These are phyloP conservation scores for Alces alces DNA, from an alignment of 2,113 vertebrate species.

Conservation along the genomic window DNA sequence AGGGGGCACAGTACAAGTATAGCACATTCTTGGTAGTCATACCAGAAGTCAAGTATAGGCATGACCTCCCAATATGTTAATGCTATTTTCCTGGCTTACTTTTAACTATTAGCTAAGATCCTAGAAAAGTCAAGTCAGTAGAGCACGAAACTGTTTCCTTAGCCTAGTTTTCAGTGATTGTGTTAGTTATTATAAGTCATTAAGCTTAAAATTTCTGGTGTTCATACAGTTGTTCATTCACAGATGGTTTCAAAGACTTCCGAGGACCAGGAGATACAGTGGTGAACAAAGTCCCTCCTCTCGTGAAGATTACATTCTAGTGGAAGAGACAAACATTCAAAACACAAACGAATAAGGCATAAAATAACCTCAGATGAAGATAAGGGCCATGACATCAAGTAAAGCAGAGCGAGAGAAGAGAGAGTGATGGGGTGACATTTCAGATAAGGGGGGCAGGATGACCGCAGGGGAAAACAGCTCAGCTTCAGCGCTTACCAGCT, in stretches of 20 bases:
- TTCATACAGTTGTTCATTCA: background rate
- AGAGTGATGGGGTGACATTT: background rate
- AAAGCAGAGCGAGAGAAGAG: background rate
- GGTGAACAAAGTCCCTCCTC: background rate
- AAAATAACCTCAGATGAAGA: background rate
- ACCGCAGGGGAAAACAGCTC: background rate
- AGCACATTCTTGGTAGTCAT: background rate
- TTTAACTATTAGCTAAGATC: background rate
- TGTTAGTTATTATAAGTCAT: background rate
- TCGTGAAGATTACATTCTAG: background rate
- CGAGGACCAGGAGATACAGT: background rate
- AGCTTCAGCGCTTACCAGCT: background rate
- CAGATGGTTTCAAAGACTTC: background rate
- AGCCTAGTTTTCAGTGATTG: background rate
- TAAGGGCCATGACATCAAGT: background rate
- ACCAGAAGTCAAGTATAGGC: background rate
- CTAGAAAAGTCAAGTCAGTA: background rate
- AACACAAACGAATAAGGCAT: background rate
- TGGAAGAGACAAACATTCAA: background rate
- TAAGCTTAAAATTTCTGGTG: background rate
- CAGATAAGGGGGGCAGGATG: background rate
- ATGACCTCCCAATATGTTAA: background rate
- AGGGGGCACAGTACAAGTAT: background rate
- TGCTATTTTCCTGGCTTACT: conserved; percentile 1
- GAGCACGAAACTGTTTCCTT: background rate